Evolutionary conservation across 1,140 invertebrate genomes (phyloP), one percentile per base, ranked within the genome.

Genomic region (Rhynchophorus ferrugineus): DNA sequence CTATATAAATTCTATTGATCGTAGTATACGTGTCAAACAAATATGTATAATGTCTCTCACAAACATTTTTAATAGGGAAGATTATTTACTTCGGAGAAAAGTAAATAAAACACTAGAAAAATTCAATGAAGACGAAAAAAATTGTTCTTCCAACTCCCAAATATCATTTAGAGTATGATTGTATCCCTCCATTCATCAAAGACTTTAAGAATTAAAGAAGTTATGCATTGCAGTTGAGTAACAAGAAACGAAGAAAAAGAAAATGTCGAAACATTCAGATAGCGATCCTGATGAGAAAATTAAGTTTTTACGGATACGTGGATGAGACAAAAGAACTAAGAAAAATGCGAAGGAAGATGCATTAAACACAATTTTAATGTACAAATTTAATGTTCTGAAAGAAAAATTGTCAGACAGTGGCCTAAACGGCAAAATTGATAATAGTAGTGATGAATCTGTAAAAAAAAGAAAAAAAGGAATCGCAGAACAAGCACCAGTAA

Each of bases 91-190:
- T n/a, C 92, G 93, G 1, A 83, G 87, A 62, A 73, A 81, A 45
- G 82, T 97, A 51, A 91, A 95, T 63, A 93, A 90, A 71, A 79
- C 81, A 36, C 83, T 90, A 71, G 87, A 91, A 54, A 73, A 82
- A 51, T 56, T 83, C 14, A 74, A 79, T 54, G 73, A 77, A 52
- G 69, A 76, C 22, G 80, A 87, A 58, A 76, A 80, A 77, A 53
- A 0, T 61, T 61, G 20, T 73, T 3, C 63, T 69, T 34, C 66
- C 69, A 21, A 63, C 57, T 19, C 67, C 77, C 11, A 80, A 80
- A 58, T 83, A 83, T 69, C 79, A 81, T 62, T 79, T 84, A 3
- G 84, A 86, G 62, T 78, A 84, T 67, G 84, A 87, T 69, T 82
- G 79, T 60, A 83, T 89, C 44, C 85, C 86, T 22, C 83, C 83